Percentiles rank a stretch among this genome's conserved stretches.
phyloP scores from a whole-genome alignment of 2,113 vertebrate genomes.

The Rhodinocichla rosea region DNA sequence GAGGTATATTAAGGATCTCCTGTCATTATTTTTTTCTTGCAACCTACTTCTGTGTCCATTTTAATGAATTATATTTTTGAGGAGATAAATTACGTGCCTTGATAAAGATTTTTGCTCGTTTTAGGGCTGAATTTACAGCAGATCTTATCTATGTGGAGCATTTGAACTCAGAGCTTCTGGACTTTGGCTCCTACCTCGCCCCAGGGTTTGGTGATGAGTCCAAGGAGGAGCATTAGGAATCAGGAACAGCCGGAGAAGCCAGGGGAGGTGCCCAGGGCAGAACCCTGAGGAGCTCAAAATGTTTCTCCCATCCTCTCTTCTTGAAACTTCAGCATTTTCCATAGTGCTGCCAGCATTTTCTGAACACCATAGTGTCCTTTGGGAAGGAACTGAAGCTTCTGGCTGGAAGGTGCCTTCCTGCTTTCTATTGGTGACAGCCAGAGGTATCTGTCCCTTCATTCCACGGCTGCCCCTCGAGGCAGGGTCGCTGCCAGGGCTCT shows the following conservation, averaged over 20 bases:
- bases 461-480: accelerated
- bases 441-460: background rate
- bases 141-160: background rate
- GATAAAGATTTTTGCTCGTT: background rate
- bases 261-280: background rate
- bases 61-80: background rate
- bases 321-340: background rate
- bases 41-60: background rate
- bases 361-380: accelerated
- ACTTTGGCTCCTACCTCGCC: background rate
- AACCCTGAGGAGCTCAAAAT: background rate
- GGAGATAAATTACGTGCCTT: background rate
- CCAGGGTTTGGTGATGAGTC: background rate
- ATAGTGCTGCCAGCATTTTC: background rate
- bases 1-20: background rate
- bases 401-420: background rate
- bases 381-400: background rate
- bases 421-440: background rate
- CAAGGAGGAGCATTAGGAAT: background rate
- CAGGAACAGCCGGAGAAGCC: background rate
- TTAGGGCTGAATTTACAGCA: background rate
- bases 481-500: background rate
- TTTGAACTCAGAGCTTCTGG: background rate
- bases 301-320: background rate
- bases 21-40: background rate